phyloP scores from a whole-genome alignment of 2,113 vertebrate species.

The Kryptolebias marmoratus region DNA sequence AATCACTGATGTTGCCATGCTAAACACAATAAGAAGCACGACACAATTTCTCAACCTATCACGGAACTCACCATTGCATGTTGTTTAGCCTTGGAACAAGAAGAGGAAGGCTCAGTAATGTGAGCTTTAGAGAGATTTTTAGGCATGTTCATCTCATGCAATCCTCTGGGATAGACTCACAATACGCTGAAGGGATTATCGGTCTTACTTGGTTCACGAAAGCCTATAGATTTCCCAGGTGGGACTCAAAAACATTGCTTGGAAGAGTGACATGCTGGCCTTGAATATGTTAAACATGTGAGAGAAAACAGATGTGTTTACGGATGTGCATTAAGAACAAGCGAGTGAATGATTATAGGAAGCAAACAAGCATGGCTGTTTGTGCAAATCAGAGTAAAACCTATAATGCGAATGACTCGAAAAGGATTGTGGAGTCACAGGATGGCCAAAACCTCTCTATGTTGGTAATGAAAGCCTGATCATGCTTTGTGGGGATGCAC shows the following conservation, averaged over 20 bases:
- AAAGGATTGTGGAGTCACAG: not conserved
- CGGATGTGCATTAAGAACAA: constrained; percentile 9
- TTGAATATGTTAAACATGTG: not conserved
- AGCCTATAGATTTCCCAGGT: not conserved
- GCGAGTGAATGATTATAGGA: constrained; percentile 5
- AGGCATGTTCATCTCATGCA: not conserved
- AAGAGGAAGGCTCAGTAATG: not conserved
- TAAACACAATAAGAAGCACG: not conserved
- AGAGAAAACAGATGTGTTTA: not conserved
- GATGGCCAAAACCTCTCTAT: not conserved
- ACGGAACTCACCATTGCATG: not conserved
- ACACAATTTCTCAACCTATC: not conserved
- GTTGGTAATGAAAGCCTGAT: not conserved
- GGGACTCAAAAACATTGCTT: not conserved
- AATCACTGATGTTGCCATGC: not conserved
- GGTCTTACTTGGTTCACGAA: constrained; percentile 11
- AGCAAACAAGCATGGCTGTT: not conserved
- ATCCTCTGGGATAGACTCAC: not conserved
- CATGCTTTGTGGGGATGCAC: not conserved
- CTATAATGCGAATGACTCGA: not conserved
- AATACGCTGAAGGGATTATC: constrained; percentile 5
- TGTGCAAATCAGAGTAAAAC: constrained; percentile 2
- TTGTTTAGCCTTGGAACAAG: not conserved
- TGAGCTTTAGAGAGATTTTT: constrained; percentile 4
- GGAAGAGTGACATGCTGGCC: not conserved